These are phyloP conservation scores for Numenius phaeopus DNA, from an alignment of 2,797 vertebrate genomes.

Conservation along the genomic window DNA sequence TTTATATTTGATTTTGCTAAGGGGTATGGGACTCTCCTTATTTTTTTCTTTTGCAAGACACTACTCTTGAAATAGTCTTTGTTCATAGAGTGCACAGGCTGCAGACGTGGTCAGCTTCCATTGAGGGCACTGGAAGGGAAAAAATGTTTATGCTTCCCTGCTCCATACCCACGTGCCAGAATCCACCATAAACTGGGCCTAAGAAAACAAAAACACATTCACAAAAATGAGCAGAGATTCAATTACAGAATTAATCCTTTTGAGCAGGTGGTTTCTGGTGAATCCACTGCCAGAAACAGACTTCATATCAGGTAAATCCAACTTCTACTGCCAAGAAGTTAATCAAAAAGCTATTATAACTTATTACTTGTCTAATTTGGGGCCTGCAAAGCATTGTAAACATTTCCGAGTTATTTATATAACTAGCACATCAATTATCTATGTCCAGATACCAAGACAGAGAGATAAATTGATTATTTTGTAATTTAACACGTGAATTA, in stretches of 20 bases:
- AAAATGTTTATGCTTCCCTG: neutral
- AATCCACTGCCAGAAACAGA: constrained; percentile 41
- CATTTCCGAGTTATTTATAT: constrained; percentile 22
- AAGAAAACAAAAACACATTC: constrained; percentile 29
- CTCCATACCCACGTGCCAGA: neutral
- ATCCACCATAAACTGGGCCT: neutral
- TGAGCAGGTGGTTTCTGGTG: constrained; percentile 59
- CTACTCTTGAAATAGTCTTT: neutral
- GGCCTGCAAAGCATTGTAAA: constrained; percentile 57
- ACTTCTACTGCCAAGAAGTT: constrained; percentile 58
- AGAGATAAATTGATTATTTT: constrained; percentile 59
- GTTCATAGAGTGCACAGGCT: neutral
- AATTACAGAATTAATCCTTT: constrained; percentile 58
- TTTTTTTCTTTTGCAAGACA: neutral
- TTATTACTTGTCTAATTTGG: constrained; percentile 58
- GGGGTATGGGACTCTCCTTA: neutral
- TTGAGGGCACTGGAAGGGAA: neutral
- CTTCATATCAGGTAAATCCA: constrained; percentile 56
- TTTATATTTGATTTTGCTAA: neutral
- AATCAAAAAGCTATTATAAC: constrained; percentile 73
- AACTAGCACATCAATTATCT: constrained; percentile 15
- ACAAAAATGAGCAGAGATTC: constrained; percentile 48
- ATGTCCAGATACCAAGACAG: constrained; percentile 25
- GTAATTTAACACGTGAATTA: constrained; percentile 27
- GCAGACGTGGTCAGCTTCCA: neutral